Evolutionary conservation across 2,888 invertebrate species (phyloP).

Genomic region (Coleophora deauratella): DNA sequence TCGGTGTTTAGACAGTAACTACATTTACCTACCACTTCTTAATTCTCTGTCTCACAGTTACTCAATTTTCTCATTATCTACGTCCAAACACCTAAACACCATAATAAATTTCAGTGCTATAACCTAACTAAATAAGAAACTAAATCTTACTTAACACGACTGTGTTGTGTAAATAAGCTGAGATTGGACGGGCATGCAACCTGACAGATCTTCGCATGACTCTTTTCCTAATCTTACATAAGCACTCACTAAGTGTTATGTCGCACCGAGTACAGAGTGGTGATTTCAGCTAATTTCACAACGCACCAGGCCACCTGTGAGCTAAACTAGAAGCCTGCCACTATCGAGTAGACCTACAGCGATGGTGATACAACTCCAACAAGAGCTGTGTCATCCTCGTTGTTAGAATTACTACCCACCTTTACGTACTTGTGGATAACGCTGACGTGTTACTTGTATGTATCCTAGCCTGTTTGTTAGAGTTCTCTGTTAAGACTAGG

Average conservation of each 20-base stretch:
- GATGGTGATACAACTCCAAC: slow-evolving; percentile 2
- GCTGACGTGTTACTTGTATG: no score
- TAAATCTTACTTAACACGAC: background rate
- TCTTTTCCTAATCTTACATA: slow-evolving; percentile 22
- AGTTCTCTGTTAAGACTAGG: no score
- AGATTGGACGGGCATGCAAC: slow-evolving; percentile 65
- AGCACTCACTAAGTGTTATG: slow-evolving; percentile 21
- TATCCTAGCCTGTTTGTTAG: no score
- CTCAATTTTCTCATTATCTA: slow-evolving; percentile 1
- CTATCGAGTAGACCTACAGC: slow-evolving; percentile 33
- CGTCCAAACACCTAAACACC: slow-evolving; percentile 28
- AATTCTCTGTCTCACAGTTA: no score
- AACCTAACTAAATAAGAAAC: no score
- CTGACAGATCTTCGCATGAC: slow-evolving; percentile 38
- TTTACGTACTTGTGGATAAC: no score
- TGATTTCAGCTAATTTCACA: slow-evolving; percentile 67
- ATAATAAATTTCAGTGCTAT: slow-evolving; percentile 19
- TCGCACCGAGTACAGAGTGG: slow-evolving; percentile 34
- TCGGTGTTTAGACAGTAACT: slow-evolving; percentile 33
- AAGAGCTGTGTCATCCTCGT: no score
- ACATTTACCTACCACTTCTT: slow-evolving; percentile 8
- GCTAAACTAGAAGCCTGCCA: slow-evolving; percentile 50
- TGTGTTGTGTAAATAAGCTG: slow-evolving; percentile 63
- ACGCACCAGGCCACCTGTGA: slow-evolving; percentile 42
- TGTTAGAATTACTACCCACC: no score